Conservation (phyloP, 92 coral and sea anemone species). For the Parazoanthus darwini region DNA sequence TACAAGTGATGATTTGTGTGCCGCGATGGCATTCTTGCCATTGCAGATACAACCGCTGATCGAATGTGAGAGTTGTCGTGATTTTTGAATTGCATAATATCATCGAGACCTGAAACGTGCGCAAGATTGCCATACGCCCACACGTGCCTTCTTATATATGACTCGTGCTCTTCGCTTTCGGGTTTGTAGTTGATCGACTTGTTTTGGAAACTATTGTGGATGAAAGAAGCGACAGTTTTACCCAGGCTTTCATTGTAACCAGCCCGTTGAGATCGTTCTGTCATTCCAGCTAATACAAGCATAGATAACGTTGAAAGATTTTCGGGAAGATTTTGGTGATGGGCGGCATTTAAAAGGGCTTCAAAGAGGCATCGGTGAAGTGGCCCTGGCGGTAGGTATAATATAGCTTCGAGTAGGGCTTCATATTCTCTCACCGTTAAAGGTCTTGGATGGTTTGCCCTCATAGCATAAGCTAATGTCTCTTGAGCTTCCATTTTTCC, state of each 20-base stretch:
- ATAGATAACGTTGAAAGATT: slow-evolving; percentile 64
- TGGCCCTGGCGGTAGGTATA: slow-evolving; percentile 77
- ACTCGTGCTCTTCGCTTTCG: slow-evolving; percentile 74
- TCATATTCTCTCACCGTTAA: slow-evolving; percentile 69
- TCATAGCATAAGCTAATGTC: slow-evolving; percentile 60
- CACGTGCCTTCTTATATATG: slow-evolving; percentile 74
- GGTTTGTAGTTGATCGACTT: slow-evolving; percentile 72
- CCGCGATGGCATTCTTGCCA: slow-evolving; percentile 76
- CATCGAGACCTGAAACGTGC: slow-evolving; percentile 70
- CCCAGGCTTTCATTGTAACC: slow-evolving; percentile 78
- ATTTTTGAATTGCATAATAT: slow-evolving; percentile 68
- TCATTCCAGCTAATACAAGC: slow-evolving; percentile 80
- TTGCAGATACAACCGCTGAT: slow-evolving; percentile 82
- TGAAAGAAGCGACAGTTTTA: slow-evolving; percentile 61
- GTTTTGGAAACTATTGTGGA: slow-evolving; percentile 77
- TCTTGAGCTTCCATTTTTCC: slow-evolving; percentile 64
- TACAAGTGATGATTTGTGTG: slow-evolving; percentile 72
- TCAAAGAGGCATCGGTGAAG: slow-evolving; percentile 60
- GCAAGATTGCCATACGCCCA: slow-evolving; percentile 98
- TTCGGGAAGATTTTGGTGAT: slow-evolving; percentile 29
- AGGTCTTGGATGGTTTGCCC: slow-evolving; percentile 55
- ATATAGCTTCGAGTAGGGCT: slow-evolving; percentile 54
- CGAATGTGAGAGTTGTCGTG: slow-evolving; percentile 93
- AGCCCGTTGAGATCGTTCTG: slow-evolving; percentile 66
- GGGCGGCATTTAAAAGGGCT: slow-evolving; percentile 54